Evolutionary conservation across 2,888 invertebrate genomes (phyloP), one percentile per base, ranked within the genome.

Genomic region (Ormyrus nitidulus): DNA sequence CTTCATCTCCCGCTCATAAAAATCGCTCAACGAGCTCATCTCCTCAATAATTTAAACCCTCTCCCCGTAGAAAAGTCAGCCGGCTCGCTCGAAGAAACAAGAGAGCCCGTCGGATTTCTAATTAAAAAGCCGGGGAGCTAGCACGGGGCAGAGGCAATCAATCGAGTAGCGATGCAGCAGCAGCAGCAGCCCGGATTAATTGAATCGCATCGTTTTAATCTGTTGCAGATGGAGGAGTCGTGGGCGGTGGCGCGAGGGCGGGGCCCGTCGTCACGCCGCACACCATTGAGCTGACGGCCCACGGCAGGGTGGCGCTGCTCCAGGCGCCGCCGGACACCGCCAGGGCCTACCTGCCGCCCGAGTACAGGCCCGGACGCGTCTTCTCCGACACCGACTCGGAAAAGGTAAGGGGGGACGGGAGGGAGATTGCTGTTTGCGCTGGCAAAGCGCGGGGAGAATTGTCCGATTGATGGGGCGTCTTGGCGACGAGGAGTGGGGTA

Each of bases 381-480:
- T 92, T 91, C 86, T 91, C 91, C 71, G 93, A 93, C 86, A 92
- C 92, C 74, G 93, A 93, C 88, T 91, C 92, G 73, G 93, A 93
- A 90, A 93, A 93, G 92, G 93, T 93, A 88, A 87, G 83, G 83
- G 79, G n/a, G 34, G 34, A 34, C 3, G 34, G 2, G 34, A 34
- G 34, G 1, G 34, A 3, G 34, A 34, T 34, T 34, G 34, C 34
- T 34, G 34, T 34, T 34, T 34, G 34, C 34, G 34, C 4, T 34
- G 34, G 34, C 0, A 34, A 34, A 34, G 34, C 0, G 34, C 34
- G 34, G 34, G 4, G 34, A 34, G 34, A 34, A 34, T 34, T 34
- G 3, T 34, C 34, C 34, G 34, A 34, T 34, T 34, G 34, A 34
- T 0, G 4, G 4, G 34, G 34, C 34, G 34, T 34, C 34, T 34